A percentile compares a stretch with the other conserved stretches of the same genome.
Evolutionary conservation across 2,113 vertebrate genomes (phyloP).

Genomic region (Prionailurus viverrinus): DNA sequence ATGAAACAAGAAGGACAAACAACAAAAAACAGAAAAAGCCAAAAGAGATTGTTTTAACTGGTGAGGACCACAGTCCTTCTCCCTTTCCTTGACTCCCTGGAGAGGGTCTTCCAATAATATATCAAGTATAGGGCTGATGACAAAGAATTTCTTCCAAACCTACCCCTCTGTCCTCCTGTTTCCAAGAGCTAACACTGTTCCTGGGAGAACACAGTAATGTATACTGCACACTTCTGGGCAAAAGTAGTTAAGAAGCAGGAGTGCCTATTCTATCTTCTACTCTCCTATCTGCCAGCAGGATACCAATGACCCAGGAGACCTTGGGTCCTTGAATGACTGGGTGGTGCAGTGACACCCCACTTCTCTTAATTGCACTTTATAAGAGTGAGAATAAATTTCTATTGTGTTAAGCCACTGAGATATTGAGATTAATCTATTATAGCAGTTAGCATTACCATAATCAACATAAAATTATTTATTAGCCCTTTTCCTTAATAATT

Average conservation of each 20-base stretch:
- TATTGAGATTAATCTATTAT: conserved; percentile 3
- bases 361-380: neutral
- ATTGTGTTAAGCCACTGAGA: neutral
- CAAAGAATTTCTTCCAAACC: neutral
- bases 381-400: neutral
- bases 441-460: neutral
- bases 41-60: neutral
- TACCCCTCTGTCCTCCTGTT: neutral
- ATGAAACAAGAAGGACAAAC: neutral
- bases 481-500: neutral
- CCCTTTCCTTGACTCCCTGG: neutral
- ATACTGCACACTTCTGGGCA: neutral
- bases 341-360: neutral
- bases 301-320: neutral
- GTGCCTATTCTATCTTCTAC: neutral
- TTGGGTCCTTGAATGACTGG: neutral
- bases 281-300: neutral
- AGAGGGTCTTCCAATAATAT: neutral
- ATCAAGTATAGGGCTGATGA: neutral
- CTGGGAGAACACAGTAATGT: neutral
- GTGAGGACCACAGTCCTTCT: neutral
- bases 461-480: neutral
- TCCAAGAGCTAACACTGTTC: neutral
- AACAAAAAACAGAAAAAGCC: neutral
- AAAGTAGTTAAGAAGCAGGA: conserved; percentile 1